These are phyloP conservation scores for Salminus brasiliensis DNA, from an alignment of 2,113 vertebrate genomes.

Conservation along the genomic window DNA sequence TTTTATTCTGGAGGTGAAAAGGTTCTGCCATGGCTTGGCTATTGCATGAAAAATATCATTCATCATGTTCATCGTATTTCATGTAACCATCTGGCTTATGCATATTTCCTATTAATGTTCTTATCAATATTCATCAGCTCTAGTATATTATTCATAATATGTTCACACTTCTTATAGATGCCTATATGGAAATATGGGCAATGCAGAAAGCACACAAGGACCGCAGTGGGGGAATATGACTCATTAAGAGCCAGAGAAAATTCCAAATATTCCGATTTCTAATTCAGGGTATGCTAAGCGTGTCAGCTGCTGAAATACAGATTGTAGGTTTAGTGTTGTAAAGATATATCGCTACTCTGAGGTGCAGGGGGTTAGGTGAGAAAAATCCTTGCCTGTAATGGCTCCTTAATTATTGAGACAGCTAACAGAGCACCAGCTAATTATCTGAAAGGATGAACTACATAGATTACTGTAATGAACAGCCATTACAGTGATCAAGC, in stretches of 20 bases:
- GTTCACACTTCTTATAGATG: constrained; percentile 18
- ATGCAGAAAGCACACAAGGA: neutral
- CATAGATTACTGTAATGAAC: constrained; percentile 3
- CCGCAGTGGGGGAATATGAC: neutral
- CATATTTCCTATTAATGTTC: constrained; percentile 46
- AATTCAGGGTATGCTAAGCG: neutral
- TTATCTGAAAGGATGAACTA: constrained; percentile 22
- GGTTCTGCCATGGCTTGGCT: neutral
- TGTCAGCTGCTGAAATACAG: neutral
- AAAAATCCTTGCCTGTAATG: constrained; percentile 18
- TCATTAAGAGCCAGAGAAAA: neutral
- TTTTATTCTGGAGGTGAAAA: neutral
- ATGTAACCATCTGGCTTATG: constrained; percentile 26
- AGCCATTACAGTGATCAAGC: constrained; percentile 1
- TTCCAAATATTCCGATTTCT: neutral
- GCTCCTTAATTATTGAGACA: constrained; percentile 24
- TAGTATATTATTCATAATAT: constrained; percentile 35
- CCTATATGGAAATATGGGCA: constrained; percentile 21
- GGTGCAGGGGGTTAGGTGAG: neutral
- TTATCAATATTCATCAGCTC: constrained; percentile 45
- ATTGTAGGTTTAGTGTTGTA: constrained; percentile 5
- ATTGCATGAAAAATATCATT: constrained; percentile 15
- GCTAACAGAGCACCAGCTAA: constrained; percentile 3
- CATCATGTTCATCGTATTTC: constrained; percentile 11
- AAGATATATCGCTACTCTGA: constrained; percentile 10